Percentiles rank a stretch among this genome's conserved stretches.
These are phyloP conservation scores for Microcebus tavaratra DNA, from an alignment of 2,113 vertebrate species.

Conservation along the genomic window DNA sequence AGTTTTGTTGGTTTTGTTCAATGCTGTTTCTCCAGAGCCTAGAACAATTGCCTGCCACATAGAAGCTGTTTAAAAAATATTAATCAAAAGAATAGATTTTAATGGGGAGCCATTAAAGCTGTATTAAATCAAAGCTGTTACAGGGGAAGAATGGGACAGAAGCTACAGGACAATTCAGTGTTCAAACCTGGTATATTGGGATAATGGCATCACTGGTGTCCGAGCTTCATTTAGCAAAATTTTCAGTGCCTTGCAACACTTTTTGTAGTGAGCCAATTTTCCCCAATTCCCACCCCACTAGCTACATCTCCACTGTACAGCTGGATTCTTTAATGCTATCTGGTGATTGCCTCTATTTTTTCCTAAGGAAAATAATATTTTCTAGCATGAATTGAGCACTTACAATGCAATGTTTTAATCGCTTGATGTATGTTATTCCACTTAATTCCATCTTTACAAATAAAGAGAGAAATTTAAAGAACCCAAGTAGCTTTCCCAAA, in stretches of 20 bases:
- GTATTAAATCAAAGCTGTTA: background rate
- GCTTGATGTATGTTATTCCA: background rate
- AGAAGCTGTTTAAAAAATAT: background rate
- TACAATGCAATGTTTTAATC: background rate
- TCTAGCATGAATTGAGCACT: background rate
- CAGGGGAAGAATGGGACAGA: background rate
- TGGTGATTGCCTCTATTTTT: background rate
- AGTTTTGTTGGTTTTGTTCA: background rate
- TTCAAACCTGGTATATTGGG: background rate
- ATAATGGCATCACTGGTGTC: background rate
- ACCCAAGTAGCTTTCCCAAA: background rate
- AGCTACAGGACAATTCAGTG: background rate
- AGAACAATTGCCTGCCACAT: background rate
- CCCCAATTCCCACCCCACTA: background rate
- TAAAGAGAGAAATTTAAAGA: background rate
- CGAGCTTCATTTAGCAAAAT: background rate
- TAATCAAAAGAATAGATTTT: background rate
- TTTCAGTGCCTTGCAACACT: background rate
- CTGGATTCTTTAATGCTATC: background rate
- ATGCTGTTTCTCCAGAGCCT: background rate
- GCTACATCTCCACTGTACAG: background rate
- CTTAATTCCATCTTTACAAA: constrained; percentile 1
- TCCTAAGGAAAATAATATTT: background rate
- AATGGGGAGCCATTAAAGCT: background rate
- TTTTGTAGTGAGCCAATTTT: background rate